Evolutionary conservation across 2,888 invertebrate genomes (phyloP), one percentile per base, ranked within the genome.

Genomic region (Acanthosoma haemorrhoidale): DNA sequence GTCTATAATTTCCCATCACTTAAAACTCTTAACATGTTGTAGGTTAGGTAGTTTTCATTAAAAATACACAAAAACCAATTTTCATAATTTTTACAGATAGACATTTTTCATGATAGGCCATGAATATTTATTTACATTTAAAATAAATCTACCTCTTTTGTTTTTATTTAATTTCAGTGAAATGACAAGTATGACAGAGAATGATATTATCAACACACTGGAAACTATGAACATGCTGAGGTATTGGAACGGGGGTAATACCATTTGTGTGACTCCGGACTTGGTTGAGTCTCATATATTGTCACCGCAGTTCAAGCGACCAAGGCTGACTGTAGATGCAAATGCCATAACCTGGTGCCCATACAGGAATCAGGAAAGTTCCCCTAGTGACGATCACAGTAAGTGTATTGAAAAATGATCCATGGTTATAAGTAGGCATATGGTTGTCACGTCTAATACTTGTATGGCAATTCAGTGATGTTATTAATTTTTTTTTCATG

Each of bases 161-260:
- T 13, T 51, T 51, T 43, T 16, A 11, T 43, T 32, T 73, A 69
- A 70, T 80, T 80, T 13, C 76, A 92, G 92, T 80, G 88, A 91
- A 77, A 90, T 94, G 87, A 97, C 97, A 0, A 94, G 96, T 75
- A 97, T 98, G 76, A 92, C 96, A 0, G 93, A 94, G 78, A 92
- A 91, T 1, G 97, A 98, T 78, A 96, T 98, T 59, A 94, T 97
- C 76, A 92, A 91, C 15, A 98, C 92, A 0, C 82, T 98, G 16
- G 96, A 97, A 81, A 92, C 94, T 16, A 91, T 98, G 89, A 96
- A 97, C 79, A 94, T 98, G 94, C 93, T 97, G 0, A 96, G 97
- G 79, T 98, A 97, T 80, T 97, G 97, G 96, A 96, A 97, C 80
- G 96, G 97, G 0, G 96, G 15, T 9, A 96, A 97, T 78, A 96